Base-by-base conservation (phyloP, 2,797 vertebrate species). In the Protosalanx chinensis region DNA sequence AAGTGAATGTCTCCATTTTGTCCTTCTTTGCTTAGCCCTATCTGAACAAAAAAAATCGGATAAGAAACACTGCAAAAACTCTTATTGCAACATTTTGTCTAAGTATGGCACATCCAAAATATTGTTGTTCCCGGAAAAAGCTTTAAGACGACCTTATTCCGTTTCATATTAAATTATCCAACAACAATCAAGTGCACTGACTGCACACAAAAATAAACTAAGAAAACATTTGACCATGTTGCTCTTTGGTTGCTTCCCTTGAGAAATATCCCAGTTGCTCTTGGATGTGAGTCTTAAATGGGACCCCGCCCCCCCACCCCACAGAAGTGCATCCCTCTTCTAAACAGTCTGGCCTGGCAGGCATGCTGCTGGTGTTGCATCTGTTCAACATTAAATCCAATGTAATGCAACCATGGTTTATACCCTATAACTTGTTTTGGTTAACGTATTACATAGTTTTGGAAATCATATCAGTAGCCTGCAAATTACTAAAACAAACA, bases 1-100 rank as follows among this genome's bases (percentile, higher is more conserved):
- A 72, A 0, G 91, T 93, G 62, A 88, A 88, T 3, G 91, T 85
- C 85, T 93, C 93, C 93, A 94, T 93, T 12, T 70, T 70, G 32
- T 27, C 16, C 4, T 60, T 58, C 20, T 61, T n/a, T 2, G 18
- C 5, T 67, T 72, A 41, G 15, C 51, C 51, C 13, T 53, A n/a
- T 16, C 13, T 46, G 41, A 12, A 41, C 37, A 41, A 12, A 46
- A 46, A 46, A 46, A 13, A 3, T 13, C 12, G 41, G 41, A 46
- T 46, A 46, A 46, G 41, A 46, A 46, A 46, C 2, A 46, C 37
- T 41, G 8, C 1, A 41, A 13, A 12, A 13, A 46, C 41, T 46
- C 41, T 46, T 10, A 46, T 46, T 46, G 41, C 13, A 46, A 46
- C 41, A 46, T 46, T 46, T 46, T 46, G 41, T 12, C 37, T 41